A percentile compares a stretch with the other conserved stretches of the same genome.
Conservation (phyloP, 2,888 invertebrate genomes). For the Ennomos erosarius region DNA sequence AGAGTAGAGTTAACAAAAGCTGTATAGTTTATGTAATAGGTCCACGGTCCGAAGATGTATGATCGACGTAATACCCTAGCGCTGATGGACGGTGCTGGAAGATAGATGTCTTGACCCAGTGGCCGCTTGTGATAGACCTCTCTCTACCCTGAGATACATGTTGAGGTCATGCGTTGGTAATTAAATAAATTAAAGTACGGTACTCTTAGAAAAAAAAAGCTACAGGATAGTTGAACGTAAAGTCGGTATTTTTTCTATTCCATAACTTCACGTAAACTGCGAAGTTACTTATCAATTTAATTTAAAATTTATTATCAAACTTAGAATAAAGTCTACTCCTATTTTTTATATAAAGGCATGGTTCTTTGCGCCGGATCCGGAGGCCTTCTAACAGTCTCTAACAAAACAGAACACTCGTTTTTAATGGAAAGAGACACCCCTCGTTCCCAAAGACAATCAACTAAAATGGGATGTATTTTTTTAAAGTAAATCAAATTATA, state of each 20-base stretch:
- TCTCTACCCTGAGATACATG: slow-evolving; percentile 13
- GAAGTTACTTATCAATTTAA: too few species aligned
- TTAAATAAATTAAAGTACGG: slow-evolving; percentile 1
- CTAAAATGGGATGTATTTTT: slow-evolving; percentile 10
- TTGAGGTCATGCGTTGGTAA: slow-evolving; percentile 1
- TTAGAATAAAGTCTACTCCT: too few species aligned
- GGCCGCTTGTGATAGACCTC: slow-evolving; percentile 15
- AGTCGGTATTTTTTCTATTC: too few species aligned
- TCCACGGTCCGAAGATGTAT: slow-evolving; percentile 15
- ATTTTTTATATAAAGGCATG: too few species aligned
- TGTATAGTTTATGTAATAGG: slow-evolving; percentile 21
- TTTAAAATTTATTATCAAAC: too few species aligned
- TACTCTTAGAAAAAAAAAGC: too few species aligned
- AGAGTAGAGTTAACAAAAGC: slow-evolving; percentile 14
- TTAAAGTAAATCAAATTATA: slow-evolving; percentile 23
- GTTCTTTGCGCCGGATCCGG: too few species aligned
- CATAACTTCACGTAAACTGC: too few species aligned
- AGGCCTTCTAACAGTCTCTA: too few species aligned
- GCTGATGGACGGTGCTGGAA: slow-evolving; percentile 12
- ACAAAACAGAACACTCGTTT: neutral
- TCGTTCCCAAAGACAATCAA: slow-evolving; percentile 3
- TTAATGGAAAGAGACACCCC: slow-evolving; percentile 8
- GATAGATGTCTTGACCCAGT: slow-evolving; percentile 24
- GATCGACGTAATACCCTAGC: slow-evolving; percentile 13
- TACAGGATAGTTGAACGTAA: too few species aligned